These are phyloP conservation scores for Scolanthus callimorphus DNA, from an alignment of 92 coral and sea anemone species.

Conservation along the genomic window DNA sequence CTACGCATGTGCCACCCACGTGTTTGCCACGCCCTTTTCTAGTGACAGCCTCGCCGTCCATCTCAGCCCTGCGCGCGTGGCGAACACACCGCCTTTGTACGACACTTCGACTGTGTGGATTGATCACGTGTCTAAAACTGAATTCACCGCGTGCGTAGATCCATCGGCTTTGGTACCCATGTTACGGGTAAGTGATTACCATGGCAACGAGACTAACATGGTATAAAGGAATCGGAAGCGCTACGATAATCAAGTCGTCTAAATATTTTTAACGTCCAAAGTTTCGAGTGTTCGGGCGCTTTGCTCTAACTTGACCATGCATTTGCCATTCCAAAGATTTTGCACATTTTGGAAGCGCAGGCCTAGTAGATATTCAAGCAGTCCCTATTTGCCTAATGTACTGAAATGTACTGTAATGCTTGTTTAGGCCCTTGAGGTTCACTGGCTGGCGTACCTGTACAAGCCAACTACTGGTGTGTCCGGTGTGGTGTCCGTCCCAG, in stretches of 20 bases:
- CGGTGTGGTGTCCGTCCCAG: slow-evolving; percentile 49
- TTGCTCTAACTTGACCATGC: too few relatives aligned
- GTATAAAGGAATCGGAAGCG: too few relatives aligned
- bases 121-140: slow-evolving; percentile 36
- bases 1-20: slow-evolving; percentile 25
- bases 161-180: slow-evolving; percentile 43
- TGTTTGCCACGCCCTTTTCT: slow-evolving; percentile 39
- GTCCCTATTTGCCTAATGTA: neutral
- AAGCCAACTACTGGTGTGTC: slow-evolving; percentile 41
- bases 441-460: slow-evolving; percentile 69
- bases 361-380: too few relatives aligned
- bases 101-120: slow-evolving; percentile 78
- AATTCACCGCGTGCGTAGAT: slow-evolving; percentile 60
- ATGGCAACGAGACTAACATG: too few relatives aligned
- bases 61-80: slow-evolving; percentile 52
- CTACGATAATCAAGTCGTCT: too few relatives aligned
- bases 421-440: slow-evolving; percentile 27
- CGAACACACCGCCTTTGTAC: slow-evolving; percentile 28
- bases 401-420: neutral
- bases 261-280: too few relatives aligned
- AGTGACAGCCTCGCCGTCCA: slow-evolving; percentile 47
- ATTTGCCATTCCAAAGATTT: too few relatives aligned
- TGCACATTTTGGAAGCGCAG: too few relatives aligned
- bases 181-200: slow-evolving; percentile 39
- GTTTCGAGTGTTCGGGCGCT: too few relatives aligned